Evolutionary conservation across 2,888 invertebrate genomes (phyloP).

Genomic region (Hesperia comma): DNA sequence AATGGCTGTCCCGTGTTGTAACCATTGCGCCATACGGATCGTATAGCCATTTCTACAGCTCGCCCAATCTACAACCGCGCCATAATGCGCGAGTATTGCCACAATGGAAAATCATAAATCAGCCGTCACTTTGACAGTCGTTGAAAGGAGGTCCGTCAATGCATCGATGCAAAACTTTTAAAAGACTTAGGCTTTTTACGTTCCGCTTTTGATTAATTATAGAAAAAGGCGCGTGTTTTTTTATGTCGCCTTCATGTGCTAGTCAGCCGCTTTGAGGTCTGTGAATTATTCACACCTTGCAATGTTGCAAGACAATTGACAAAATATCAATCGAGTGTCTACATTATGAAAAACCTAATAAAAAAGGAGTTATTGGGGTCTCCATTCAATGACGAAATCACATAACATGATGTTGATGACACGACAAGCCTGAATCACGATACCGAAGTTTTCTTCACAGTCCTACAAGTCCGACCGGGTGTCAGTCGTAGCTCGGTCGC

Average conservation of each 20-base stretch:
- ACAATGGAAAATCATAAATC: conserved; percentile 80
- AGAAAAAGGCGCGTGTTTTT: conserved; percentile 44
- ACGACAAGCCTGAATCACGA: too few species aligned
- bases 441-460: too few species aligned
- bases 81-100: conserved; percentile 75
- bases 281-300: neutral
- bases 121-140: conserved; percentile 78
- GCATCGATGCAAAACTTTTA: conserved; percentile 79
- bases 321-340: too few species aligned
- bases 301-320: neutral
- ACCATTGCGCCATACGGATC: too few species aligned
- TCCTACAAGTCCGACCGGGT: too few species aligned
- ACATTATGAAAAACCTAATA: too few species aligned
- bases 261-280: neutral
- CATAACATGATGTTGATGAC: too few species aligned
- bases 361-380: too few species aligned
- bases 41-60: neutral
- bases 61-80: conserved; percentile 61
- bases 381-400: too few species aligned
- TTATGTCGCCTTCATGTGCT: neutral
- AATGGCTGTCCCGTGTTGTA: too few species aligned
- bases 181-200: conserved; percentile 63
- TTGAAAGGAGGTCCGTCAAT: conserved; percentile 79
- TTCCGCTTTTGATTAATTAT: conserved; percentile 71
- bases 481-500: too few species aligned